These are phyloP conservation scores for Ditylenchus dipsaci DNA, from an alignment of 1,140 invertebrate species.

Conservation along the genomic window DNA sequence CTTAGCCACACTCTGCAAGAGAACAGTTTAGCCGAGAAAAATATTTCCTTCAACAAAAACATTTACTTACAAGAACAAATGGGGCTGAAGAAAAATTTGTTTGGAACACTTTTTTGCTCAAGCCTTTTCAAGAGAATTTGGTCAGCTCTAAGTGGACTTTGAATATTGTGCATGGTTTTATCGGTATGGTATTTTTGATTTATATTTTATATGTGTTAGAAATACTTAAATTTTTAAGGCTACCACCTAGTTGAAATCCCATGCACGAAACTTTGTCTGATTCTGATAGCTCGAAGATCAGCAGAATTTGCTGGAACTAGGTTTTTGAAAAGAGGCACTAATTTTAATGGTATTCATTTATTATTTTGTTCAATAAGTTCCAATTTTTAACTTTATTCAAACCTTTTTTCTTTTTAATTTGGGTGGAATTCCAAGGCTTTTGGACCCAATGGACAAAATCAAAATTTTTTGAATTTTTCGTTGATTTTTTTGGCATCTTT, in stretches of 20 bases:
- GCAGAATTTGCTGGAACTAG: slow-evolving; percentile 53
- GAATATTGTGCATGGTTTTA: slow-evolving; percentile 53
- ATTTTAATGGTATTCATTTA: slow-evolving; percentile 47
- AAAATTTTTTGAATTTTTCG: no score
- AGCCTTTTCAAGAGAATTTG: slow-evolving; percentile 43
- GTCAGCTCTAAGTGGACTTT: slow-evolving; percentile 49
- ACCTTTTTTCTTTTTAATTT: no score
- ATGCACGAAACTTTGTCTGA: slow-evolving; percentile 45
- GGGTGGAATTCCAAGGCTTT: no score
- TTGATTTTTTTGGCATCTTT: no score
- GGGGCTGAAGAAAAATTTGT: slow-evolving; percentile 52
- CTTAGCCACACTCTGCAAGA: slow-evolving; percentile 55
- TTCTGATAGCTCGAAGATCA: slow-evolving; percentile 51
- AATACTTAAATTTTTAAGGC: slow-evolving; percentile 30
- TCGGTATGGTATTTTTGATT: slow-evolving; percentile 30
- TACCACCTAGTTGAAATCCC: slow-evolving; percentile 51
- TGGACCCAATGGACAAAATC: no score
- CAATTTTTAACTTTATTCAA: no score
- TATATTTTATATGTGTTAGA: not conserved
- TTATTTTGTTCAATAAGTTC: slow-evolving; percentile 16
- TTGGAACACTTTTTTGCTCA: slow-evolving; percentile 55
- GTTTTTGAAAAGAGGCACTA: slow-evolving; percentile 54
- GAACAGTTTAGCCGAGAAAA: slow-evolving; percentile 38
- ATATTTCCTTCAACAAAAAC: slow-evolving; percentile 32
- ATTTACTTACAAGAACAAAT: slow-evolving; percentile 10